phyloP scores from a whole-genome alignment of 2,797 vertebrate species.

The Cynodonichthys magdalenae region DNA sequence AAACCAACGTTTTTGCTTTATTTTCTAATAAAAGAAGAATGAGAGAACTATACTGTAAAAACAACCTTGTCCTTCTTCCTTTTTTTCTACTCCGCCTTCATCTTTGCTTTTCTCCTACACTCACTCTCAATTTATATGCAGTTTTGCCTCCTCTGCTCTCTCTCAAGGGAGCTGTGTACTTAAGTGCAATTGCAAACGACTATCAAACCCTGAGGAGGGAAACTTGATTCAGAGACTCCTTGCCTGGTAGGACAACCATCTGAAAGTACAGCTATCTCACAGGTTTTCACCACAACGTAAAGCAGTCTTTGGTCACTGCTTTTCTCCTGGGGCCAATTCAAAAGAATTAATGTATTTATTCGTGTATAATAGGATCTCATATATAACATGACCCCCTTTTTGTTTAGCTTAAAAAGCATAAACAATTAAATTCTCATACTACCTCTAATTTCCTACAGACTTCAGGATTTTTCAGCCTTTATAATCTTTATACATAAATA shows the following conservation, averaged over 20 bases:
- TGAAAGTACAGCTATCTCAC: slow-evolving; percentile 44
- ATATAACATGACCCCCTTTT: too few relatives aligned
- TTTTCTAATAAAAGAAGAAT: slow-evolving; percentile 6
- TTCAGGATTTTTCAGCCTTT: too few relatives aligned
- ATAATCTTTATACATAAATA: too few relatives aligned
- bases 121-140: slow-evolving; percentile 35
- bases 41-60: not conserved
- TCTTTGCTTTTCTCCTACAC: slow-evolving; percentile 13
- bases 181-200: slow-evolving; percentile 71
- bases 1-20: slow-evolving; percentile 19
- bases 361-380: too few relatives aligned
- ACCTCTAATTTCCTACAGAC: too few relatives aligned
- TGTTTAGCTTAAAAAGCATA: too few relatives aligned
- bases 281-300: slow-evolving; percentile 6
- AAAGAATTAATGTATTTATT: slow-evolving; percentile 71
- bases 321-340: slow-evolving; percentile 56
- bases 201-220: slow-evolving; percentile 64
- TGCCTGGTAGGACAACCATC: slow-evolving; percentile 49
- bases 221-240: slow-evolving; percentile 69
- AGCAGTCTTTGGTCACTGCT: slow-evolving; percentile 24
- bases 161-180: slow-evolving; percentile 68
- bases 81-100: slow-evolving; percentile 1
- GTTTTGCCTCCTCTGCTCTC: slow-evolving; percentile 20
- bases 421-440: too few relatives aligned
- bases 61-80: slow-evolving; percentile 2